Percentiles rank a stretch among this genome's conserved stretches.
Conservation (phyloP, 2,888 invertebrate genomes). For the Vannuccia rotundouncinata region DNA sequence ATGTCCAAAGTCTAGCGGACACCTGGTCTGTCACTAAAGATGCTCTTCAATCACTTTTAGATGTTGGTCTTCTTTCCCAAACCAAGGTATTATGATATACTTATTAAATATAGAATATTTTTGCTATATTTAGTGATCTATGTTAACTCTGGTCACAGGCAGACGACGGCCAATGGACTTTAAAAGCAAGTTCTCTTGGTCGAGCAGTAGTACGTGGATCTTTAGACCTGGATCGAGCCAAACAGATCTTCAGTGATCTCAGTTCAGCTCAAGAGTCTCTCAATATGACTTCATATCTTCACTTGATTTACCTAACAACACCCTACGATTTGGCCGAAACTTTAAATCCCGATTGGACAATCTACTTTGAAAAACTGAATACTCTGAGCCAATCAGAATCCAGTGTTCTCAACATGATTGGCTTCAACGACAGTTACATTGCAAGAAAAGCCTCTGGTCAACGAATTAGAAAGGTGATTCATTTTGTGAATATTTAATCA, state of each 20-base stretch:
- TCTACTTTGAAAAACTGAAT: slow-evolving; percentile 61
- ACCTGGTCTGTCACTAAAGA: background rate
- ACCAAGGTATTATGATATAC: too few species aligned
- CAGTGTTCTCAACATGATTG: slow-evolving; percentile 68
- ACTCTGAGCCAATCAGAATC: slow-evolving; percentile 64
- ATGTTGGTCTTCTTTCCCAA: background rate
- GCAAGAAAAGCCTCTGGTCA: slow-evolving; percentile 66
- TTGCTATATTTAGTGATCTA: too few species aligned
- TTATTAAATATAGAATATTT: too few species aligned
- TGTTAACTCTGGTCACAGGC: too few species aligned
- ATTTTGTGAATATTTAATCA: too few species aligned
- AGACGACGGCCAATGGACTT: slow-evolving; percentile 19
- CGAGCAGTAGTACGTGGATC: slow-evolving; percentile 79
- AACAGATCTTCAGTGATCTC: slow-evolving; percentile 69
- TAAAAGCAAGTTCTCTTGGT: slow-evolving; percentile 62
- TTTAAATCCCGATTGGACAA: slow-evolving; percentile 49
- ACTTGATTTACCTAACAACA: slow-evolving; percentile 78
- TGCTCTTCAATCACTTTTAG: background rate
- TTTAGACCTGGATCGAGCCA: slow-evolving; percentile 68
- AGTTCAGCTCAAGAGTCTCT: slow-evolving; percentile 67
- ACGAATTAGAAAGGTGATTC: slow-evolving; percentile 55
- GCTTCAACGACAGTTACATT: slow-evolving; percentile 70
- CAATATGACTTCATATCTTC: slow-evolving; percentile 72
- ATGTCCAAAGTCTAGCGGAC: background rate
- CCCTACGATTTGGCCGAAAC: slow-evolving; percentile 65